These are phyloP conservation scores for Uria lomvia DNA, from an alignment of 2,113 vertebrate species.

Conservation along the genomic window DNA sequence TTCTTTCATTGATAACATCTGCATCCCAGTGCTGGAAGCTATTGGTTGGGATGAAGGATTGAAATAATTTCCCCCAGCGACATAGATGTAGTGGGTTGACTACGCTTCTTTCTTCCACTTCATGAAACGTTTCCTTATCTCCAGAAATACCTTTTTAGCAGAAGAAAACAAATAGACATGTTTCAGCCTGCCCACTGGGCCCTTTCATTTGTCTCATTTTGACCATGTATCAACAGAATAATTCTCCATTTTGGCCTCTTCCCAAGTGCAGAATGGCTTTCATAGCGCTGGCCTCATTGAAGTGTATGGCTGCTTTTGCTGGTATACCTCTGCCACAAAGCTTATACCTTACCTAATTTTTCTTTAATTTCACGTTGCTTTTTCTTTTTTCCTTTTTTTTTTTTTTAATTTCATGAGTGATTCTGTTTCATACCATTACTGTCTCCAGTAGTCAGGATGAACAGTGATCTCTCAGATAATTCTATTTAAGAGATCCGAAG, in stretches of 20 bases:
- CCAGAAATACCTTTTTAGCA: not conserved
- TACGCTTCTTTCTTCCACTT: not conserved
- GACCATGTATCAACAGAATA: not conserved
- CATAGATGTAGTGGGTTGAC: not conserved
- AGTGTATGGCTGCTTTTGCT: not conserved
- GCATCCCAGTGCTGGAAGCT: not conserved
- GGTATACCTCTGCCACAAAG: not conserved
- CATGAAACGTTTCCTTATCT: conserved; percentile 42
- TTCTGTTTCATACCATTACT: not conserved
- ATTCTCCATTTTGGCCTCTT: not conserved
- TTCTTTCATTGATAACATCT: conserved; percentile 18
- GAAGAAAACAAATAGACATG: not conserved
- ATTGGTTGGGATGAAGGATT: not conserved
- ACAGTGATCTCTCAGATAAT: not conserved
- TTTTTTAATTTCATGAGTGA: not conserved
- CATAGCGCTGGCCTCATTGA: not conserved
- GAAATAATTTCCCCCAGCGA: not conserved
- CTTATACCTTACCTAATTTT: not conserved
- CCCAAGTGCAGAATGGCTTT: not conserved
- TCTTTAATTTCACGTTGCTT: not conserved
- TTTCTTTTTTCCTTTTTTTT: not conserved
- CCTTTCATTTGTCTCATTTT: not conserved
- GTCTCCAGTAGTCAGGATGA: not conserved
- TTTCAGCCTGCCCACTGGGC: not conserved
- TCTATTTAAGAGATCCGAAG: not conserved